phyloP scores from a whole-genome alignment of 2,888 invertebrate genomes.

The Cheilosia vulpina region DNA sequence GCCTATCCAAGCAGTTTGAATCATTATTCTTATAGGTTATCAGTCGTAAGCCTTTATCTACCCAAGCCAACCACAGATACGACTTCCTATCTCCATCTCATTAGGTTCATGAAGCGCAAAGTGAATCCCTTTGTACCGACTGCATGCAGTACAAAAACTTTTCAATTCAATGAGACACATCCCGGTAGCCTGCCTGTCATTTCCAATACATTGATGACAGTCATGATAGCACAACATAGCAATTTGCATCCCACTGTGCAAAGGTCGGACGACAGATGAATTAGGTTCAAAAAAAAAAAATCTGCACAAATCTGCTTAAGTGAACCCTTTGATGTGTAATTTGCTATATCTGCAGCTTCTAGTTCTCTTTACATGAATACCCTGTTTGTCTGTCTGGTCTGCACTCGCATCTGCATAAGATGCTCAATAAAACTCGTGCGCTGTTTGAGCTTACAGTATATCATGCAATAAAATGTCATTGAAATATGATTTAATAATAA shows the following conservation, averaged over 20 bases:
- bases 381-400: neutral
- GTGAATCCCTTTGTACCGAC: conserved; percentile 8
- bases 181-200: conserved; percentile 43
- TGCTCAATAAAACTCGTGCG: conserved; percentile 33
- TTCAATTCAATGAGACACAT: conserved; percentile 28
- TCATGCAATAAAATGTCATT: conserved; percentile 45
- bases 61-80: neutral
- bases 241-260: conserved; percentile 28
- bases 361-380: neutral
- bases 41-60: neutral
- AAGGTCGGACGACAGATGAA: neutral
- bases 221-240: conserved; percentile 19
- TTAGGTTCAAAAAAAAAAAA: neutral
- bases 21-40: conserved; percentile 1
- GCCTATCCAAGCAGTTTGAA: neutral
- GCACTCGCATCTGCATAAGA: conserved; percentile 23
- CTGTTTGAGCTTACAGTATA: conserved; percentile 29
- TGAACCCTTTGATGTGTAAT: conserved; percentile 58
- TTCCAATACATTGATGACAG: conserved; percentile 42
- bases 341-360: conserved; percentile 28
- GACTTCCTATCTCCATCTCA: conserved; percentile 21
- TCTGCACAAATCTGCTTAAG: conserved; percentile 33
- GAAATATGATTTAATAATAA: conserved; percentile 58
- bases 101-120: conserved; percentile 10
- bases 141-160: neutral